Conservation (phyloP, 2,797 vertebrate genomes). For the Cuniculus paca region DNA sequence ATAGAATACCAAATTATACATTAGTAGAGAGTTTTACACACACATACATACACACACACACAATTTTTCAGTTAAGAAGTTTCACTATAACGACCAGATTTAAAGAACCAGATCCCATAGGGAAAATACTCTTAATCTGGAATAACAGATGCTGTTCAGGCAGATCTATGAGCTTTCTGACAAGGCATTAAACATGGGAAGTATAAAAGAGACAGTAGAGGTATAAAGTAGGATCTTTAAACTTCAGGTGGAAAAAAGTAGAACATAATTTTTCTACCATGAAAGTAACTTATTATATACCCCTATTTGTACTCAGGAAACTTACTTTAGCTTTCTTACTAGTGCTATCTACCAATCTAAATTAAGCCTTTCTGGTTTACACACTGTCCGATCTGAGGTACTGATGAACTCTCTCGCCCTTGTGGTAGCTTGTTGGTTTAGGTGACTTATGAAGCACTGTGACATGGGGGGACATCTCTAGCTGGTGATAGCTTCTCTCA, state of each 20-base stretch:
- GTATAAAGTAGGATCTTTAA: not conserved
- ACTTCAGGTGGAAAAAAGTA: slow-evolving; percentile 36
- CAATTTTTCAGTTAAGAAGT: slow-evolving; percentile 41
- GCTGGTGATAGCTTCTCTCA: not conserved
- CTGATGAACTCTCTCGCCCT: not conserved
- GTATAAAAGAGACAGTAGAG: not conserved
- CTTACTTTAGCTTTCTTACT: slow-evolving; percentile 7
- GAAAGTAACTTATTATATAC: not conserved
- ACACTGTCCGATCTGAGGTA: not conserved
- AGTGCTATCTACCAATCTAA: not conserved
- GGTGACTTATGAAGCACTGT: not conserved
- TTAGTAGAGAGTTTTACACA: not conserved
- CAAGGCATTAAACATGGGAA: not conserved
- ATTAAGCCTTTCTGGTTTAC: not conserved
- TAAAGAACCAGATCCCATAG: slow-evolving; percentile 31
- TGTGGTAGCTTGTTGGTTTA: not conserved
- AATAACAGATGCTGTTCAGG: not conserved
- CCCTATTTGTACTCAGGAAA: not conserved
- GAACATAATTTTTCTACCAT: not conserved
- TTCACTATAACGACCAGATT: not conserved
- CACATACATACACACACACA: not conserved
- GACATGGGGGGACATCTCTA: not conserved
- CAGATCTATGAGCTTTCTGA: not conserved
- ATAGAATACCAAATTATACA: slow-evolving; percentile 37
- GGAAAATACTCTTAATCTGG: slow-evolving; percentile 32